These are phyloP conservation scores for Acrobasis suavella DNA, from an alignment of 2,888 invertebrate genomes.

Conservation along the genomic window DNA sequence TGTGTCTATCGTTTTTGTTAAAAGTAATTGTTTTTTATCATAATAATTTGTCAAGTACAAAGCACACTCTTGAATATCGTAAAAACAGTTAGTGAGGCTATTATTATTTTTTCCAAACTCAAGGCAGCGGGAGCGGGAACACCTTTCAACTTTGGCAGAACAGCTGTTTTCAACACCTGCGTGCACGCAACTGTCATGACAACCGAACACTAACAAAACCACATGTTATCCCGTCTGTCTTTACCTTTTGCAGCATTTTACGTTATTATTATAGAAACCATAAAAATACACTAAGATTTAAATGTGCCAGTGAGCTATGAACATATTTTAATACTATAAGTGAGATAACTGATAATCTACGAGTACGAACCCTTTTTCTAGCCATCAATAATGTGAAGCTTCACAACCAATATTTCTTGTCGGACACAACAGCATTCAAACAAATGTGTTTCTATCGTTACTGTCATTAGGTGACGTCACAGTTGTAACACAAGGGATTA, in stretches of 20 bases:
- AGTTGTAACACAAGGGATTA: slow-evolving; percentile 41
- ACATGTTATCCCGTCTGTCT: slow-evolving; percentile 40
- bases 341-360: too few relatives aligned
- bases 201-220: slow-evolving; percentile 47
- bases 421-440: slow-evolving; percentile 19
- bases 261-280: too few relatives aligned
- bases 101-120: slow-evolving; percentile 2
- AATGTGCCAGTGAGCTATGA: too few relatives aligned
- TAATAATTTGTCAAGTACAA: too few relatives aligned
- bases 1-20: too few relatives aligned
- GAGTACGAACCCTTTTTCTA: neutral
- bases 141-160: slow-evolving; percentile 25
- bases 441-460: slow-evolving; percentile 19
- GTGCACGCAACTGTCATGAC: slow-evolving; percentile 56
- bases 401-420: slow-evolving; percentile 17
- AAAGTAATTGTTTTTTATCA: too few relatives aligned
- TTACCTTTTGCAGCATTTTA: neutral
- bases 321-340: too few relatives aligned
- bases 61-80: neutral
- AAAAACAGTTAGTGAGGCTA: neutral
- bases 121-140: neutral
- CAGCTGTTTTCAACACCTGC: slow-evolving; percentile 70
- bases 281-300: too few relatives aligned
- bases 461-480: slow-evolving; percentile 22
- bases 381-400: neutral